A percentile compares a stretch with the other conserved stretches of the same genome.
These are phyloP conservation scores for Sarcophaga peregrina DNA, from an alignment of 1,140 invertebrate genomes.

Conservation along the genomic window DNA sequence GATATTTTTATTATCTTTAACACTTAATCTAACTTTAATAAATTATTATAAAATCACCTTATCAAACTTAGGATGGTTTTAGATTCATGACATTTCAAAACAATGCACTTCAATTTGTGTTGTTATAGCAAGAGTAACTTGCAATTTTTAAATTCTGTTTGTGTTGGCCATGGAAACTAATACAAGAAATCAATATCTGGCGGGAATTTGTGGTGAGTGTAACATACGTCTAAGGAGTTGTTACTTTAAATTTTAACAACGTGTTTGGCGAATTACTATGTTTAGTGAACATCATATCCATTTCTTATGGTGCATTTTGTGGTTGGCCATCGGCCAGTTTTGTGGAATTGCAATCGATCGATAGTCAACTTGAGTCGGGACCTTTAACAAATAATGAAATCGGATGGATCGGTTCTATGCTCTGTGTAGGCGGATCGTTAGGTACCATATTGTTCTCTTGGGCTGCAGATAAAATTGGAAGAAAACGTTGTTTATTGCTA, in stretches of 20 bases:
- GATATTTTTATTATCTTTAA: too few relatives aligned
- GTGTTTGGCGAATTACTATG: too few relatives aligned
- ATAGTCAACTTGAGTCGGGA: slow-evolving; percentile 49
- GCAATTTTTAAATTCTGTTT: too few relatives aligned
- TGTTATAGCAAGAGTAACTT: too few relatives aligned
- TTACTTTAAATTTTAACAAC: too few relatives aligned
- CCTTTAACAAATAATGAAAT: slow-evolving; percentile 60
- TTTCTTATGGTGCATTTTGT: slow-evolving; percentile 50
- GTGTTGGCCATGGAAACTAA: neutral
- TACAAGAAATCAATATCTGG: slow-evolving; percentile 7
- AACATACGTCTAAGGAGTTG: too few relatives aligned
- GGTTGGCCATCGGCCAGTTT: slow-evolving; percentile 69
- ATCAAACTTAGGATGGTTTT: too few relatives aligned
- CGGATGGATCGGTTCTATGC: slow-evolving; percentile 69
- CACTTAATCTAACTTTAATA: too few relatives aligned
- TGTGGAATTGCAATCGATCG: slow-evolving; percentile 64
- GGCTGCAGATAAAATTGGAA: slow-evolving; percentile 68
- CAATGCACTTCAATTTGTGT: too few relatives aligned
- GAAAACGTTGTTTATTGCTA: slow-evolving; percentile 54
- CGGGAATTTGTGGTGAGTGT: neutral
- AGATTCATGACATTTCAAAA: too few relatives aligned
- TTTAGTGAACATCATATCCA: slow-evolving; percentile 48
- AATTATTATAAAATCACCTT: too few relatives aligned
- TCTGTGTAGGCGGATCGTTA: slow-evolving; percentile 67
- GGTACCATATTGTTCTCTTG: slow-evolving; percentile 68